Conservation (phyloP, 2,888 invertebrate species). For the Eretmocerus hayati region DNA sequence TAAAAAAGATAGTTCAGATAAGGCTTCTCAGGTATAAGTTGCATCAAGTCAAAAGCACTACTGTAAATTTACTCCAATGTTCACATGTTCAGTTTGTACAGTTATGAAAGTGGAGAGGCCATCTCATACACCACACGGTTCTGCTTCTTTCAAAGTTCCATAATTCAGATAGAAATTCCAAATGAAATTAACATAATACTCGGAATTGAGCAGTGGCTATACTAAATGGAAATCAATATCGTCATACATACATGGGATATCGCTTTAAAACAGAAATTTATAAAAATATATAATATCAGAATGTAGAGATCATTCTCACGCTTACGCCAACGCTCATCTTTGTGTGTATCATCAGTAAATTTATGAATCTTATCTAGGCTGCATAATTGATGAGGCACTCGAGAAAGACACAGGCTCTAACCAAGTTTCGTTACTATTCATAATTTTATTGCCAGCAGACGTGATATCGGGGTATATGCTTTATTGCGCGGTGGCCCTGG, state of each 20-base stretch:
- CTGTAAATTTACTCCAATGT: conserved; percentile 13
- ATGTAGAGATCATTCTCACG: neutral
- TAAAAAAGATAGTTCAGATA: too few species aligned
- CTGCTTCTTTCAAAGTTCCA: too few species aligned
- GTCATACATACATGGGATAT: too few species aligned
- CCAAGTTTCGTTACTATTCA: conserved; percentile 1
- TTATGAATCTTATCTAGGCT: conserved; percentile 22
- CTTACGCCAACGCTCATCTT: neutral
- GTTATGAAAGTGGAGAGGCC: too few species aligned
- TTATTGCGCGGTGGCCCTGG: conserved; percentile 9
- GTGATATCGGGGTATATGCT: conserved; percentile 9
- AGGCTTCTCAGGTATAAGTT: too few species aligned
- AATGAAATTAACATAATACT: conserved; percentile 22
- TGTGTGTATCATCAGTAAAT: conserved; percentile 7
- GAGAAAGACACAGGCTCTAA: neutral
- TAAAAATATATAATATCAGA: neutral
- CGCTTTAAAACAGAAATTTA: too few species aligned
- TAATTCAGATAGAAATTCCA: conserved; percentile 19
- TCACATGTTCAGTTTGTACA: too few species aligned
- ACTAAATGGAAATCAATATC: too few species aligned
- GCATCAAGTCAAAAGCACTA: too few species aligned
- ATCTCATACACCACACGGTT: too few species aligned
- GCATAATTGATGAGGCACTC: conserved; percentile 20
- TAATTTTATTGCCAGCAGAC: conserved; percentile 3
- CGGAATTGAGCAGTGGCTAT: conserved; percentile 7